These are phyloP conservation scores for Phataginus tricuspis DNA, from an alignment of 2,797 vertebrate species.

Conservation along the genomic window DNA sequence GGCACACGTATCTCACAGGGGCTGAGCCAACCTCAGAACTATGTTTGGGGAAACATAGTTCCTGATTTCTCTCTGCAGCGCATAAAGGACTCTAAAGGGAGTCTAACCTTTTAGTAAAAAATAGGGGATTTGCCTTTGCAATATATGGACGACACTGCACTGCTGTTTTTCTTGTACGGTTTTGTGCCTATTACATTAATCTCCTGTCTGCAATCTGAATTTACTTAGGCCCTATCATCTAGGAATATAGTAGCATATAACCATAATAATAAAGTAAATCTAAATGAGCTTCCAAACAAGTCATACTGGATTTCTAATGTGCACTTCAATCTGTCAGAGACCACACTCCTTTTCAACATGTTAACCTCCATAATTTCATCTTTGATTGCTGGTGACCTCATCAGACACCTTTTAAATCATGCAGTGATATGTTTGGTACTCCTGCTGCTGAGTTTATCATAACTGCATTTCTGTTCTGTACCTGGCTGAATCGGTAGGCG, in stretches of 20 bases:
- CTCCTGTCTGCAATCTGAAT: background rate
- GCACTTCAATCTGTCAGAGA: background rate
- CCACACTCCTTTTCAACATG: background rate
- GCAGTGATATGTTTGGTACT: background rate
- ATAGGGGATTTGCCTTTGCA: background rate
- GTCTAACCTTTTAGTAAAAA: background rate
- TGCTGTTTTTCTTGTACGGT: background rate
- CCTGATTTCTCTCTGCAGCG: background rate
- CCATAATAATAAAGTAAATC: background rate
- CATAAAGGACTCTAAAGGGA: background rate
- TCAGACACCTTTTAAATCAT: background rate
- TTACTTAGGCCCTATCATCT: background rate
- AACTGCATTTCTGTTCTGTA: background rate
- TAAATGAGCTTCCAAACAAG: background rate
- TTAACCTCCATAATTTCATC: background rate
- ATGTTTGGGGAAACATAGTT: background rate
- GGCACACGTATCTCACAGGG: background rate
- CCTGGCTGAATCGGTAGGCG: background rate
- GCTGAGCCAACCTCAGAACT: background rate
- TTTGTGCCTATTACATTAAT: background rate
- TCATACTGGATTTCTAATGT: background rate
- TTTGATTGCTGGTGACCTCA: background rate
- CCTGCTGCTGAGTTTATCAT: background rate
- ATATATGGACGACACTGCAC: background rate
- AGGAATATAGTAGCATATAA: background rate